A percentile compares a stretch with the other conserved stretches of the same genome.
Conservation (phyloP, 2,888 invertebrate genomes). For the Octodonta nipae region DNA sequence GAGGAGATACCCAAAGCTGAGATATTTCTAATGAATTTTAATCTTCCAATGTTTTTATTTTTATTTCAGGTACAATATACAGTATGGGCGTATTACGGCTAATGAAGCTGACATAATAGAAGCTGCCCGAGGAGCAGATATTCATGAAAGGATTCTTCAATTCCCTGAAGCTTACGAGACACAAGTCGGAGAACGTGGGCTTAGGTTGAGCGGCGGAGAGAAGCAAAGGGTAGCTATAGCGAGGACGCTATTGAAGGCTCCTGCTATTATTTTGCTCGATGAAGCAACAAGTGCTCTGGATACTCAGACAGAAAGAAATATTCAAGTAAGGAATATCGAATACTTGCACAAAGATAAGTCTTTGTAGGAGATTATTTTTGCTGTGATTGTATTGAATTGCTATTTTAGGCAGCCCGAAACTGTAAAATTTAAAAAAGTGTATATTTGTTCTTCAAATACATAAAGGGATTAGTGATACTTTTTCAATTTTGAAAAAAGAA, state of each 20-base stretch:
- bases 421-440: too few relatives aligned
- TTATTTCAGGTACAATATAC: constrained; percentile 71
- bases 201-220: constrained; percentile 91
- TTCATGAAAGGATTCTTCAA: constrained; percentile 79
- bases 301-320: constrained; percentile 85
- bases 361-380: too few relatives aligned
- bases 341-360: too few relatives aligned
- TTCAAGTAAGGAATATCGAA: constrained; percentile 44
- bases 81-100: constrained; percentile 74
- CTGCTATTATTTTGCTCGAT: constrained; percentile 79
- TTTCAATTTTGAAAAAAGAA: too few relatives aligned
- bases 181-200: constrained; percentile 85
- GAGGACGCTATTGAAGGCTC: constrained; percentile 82
- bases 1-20: too few relatives aligned
- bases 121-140: constrained; percentile 85
- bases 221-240: constrained; percentile 97
- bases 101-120: constrained; percentile 69
- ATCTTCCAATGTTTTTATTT: too few relatives aligned
- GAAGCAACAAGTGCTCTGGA: constrained; percentile 93
- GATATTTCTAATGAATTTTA: too few relatives aligned
- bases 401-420: too few relatives aligned
- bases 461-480: too few relatives aligned
- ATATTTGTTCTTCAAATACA: too few relatives aligned
- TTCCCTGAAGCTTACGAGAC: constrained; percentile 61
- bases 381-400: too few relatives aligned